Evolutionary conservation across 2,797 vertebrate genomes (phyloP).

Genomic region (Hippopotamyrus pictus): DNA sequence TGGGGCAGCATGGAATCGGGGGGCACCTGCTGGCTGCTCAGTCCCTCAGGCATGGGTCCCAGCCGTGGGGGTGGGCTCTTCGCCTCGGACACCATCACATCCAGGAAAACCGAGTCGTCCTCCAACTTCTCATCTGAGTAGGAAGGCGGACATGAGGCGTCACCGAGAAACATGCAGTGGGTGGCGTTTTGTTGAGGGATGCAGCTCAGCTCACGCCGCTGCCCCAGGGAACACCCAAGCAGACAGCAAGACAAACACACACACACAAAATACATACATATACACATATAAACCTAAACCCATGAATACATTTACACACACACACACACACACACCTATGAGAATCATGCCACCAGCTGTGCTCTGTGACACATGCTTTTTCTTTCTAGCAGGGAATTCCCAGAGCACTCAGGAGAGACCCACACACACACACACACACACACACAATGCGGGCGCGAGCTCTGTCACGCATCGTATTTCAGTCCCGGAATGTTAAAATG

Average conservation of each 20-base stretch:
- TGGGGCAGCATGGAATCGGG: not conserved
- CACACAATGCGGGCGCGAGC: not conserved
- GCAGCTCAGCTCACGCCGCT: not conserved
- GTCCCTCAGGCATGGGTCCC: constrained; percentile 84
- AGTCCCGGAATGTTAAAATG: not conserved
- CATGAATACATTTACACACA: not conserved
- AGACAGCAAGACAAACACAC: not conserved
- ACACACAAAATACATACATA: not conserved
- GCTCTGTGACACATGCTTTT: not conserved
- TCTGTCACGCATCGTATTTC: not conserved
- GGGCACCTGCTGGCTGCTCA: constrained; percentile 81
- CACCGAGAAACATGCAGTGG: not conserved
- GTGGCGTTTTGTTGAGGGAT: not conserved
- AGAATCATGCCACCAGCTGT: not conserved
- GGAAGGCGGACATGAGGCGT: constrained; percentile 34
- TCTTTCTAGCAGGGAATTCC: not conserved
- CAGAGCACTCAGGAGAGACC: not conserved
- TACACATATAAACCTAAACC: not conserved
- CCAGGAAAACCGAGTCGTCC: constrained; percentile 69
- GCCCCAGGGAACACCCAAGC: not conserved
- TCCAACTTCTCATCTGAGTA: constrained; percentile 53
- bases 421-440: not conserved
- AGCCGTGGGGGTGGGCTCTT: constrained; percentile 80
- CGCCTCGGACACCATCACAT: constrained; percentile 71
- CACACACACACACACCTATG: not conserved